phyloP scores from a whole-genome alignment of 1,140 invertebrate species.

The Macrosteles quadrilineatus region DNA sequence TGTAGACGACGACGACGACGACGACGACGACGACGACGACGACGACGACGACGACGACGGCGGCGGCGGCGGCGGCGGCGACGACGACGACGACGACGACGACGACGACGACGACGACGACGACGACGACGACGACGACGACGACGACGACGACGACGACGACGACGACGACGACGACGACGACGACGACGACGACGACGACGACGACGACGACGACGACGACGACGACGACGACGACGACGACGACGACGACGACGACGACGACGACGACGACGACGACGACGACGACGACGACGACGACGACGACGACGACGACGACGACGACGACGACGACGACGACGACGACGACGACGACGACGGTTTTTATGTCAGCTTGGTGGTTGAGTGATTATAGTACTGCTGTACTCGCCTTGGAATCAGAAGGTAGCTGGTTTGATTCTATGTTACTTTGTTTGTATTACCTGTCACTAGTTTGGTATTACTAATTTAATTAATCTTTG shows the following conservation, averaged over 20 bases:
- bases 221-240: not conserved
- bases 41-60: conserved; percentile 12
- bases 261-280: not conserved
- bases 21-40: conserved; percentile 15
- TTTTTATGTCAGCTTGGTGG: too few relatives aligned
- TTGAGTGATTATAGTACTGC: too few relatives aligned
- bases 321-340: not conserved
- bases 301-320: not conserved
- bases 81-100: conserved; percentile 19
- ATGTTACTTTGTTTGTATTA: too few relatives aligned
- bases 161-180: too few relatives aligned
- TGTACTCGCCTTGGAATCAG: too few relatives aligned
- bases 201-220: too few relatives aligned
- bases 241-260: not conserved
- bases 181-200: not conserved
- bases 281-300: not conserved
- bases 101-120: conserved; percentile 18
- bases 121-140: not conserved
- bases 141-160: too few relatives aligned
- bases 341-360: too few relatives aligned
- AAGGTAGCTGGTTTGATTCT: too few relatives aligned
- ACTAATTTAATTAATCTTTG: too few relatives aligned
- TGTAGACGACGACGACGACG: too few relatives aligned
- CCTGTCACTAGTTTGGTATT: too few relatives aligned
- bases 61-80: not conserved